phyloP scores from a whole-genome alignment of 2,797 vertebrate species.

The Naso thynnoides region DNA sequence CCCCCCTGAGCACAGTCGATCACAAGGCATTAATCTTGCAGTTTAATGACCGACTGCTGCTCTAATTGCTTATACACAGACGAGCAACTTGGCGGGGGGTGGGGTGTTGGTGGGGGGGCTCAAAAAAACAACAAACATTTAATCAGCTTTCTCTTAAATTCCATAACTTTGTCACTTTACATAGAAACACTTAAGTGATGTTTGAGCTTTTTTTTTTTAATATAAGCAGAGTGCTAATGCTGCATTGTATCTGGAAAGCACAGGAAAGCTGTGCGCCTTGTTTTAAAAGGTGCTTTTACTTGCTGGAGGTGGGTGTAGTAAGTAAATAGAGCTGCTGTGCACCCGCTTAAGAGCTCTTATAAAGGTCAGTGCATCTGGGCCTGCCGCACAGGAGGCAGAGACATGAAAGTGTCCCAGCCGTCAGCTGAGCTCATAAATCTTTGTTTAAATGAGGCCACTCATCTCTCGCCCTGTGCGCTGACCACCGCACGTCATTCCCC shows the following conservation, averaged over 20 bases:
- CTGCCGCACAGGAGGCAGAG: conserved; percentile 64
- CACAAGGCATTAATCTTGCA: conserved; percentile 84
- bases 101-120: conserved; percentile 14
- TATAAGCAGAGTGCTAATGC: background rate
- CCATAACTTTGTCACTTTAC: conserved; percentile 17
- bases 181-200: background rate
- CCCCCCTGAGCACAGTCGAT: conserved; percentile 77
- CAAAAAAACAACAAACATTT: conserved; percentile 16
- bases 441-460: conserved; percentile 68
- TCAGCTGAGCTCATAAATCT: conserved; percentile 78
- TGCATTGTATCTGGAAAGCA: background rate
- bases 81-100: conserved; percentile 53
- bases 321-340: conserved; percentile 48
- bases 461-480: conserved; percentile 44
- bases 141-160: conserved; percentile 28
- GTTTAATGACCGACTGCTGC: conserved; percentile 83
- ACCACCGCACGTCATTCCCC: conserved; percentile 17
- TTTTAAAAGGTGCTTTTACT: conserved; percentile 12
- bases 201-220: background rate
- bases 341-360: conserved; percentile 57
- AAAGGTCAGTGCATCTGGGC: conserved; percentile 80
- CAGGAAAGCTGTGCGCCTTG: background rate
- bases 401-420: conserved; percentile 73
- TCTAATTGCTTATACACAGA: conserved; percentile 80
- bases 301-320: conserved; percentile 12